phyloP scores from a whole-genome alignment of 2,113 vertebrate species.

The Cercocebus atys region DNA sequence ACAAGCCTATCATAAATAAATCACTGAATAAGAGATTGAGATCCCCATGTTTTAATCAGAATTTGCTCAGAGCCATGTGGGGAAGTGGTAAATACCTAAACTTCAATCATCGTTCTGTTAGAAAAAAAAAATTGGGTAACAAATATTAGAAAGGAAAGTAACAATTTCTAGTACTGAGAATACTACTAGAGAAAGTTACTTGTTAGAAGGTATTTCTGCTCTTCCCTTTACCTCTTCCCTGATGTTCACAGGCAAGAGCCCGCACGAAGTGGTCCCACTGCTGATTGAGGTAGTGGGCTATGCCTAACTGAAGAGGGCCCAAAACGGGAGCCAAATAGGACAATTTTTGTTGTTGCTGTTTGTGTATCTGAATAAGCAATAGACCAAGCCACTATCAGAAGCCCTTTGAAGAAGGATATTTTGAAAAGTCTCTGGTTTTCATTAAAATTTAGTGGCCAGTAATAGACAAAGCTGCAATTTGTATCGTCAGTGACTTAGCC shows the following conservation, averaged over 20 bases:
- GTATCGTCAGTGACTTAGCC: neutral
- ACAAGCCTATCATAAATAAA: neutral
- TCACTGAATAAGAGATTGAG: neutral
- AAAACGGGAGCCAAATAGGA: neutral
- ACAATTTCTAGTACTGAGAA: neutral
- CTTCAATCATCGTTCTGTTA: neutral
- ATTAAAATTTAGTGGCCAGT: neutral
- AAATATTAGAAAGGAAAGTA: neutral
- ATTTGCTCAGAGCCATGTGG: neutral
- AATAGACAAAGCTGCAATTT: neutral
- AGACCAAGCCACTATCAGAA: neutral
- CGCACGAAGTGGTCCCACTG: neutral
- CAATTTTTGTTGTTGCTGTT: neutral
- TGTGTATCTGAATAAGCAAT: neutral
- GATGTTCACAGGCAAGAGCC: neutral
- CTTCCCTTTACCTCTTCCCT: neutral
- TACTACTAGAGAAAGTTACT: neutral
- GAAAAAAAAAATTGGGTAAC: neutral
- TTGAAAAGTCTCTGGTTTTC: neutral
- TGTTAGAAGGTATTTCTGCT: neutral
- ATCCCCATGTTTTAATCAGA: neutral
- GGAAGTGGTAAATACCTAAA: neutral
- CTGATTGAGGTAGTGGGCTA: neutral
- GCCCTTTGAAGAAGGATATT: neutral
- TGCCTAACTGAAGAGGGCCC: neutral